Base-by-base conservation (phyloP, 2,888 invertebrate genomes). In the Pachliopta kotzebuea region DNA sequence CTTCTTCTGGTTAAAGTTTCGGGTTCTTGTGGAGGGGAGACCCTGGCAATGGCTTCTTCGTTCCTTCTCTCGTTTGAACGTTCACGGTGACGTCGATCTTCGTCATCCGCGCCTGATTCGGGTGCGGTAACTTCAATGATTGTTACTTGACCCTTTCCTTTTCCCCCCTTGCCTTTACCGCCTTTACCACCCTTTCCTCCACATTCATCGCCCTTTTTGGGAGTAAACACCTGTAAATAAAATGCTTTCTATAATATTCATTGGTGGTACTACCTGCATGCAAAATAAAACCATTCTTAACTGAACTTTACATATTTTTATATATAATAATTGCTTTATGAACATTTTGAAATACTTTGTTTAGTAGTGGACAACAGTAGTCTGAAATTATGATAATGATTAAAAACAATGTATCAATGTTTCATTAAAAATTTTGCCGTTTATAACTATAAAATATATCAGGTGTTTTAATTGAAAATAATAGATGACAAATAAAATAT, bases 131-230 rank as follows among this genome's bases (percentile, higher is more conserved):
- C 84, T 72, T 95, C 95, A 67, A 95, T 94, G 62, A 95, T 94
- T 61, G 95, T 94, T 60, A 95, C 95, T 71, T 95, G 95, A 3
- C 94, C 95, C 78, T 95, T 95, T 63, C 93, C 94, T 72, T 94
- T 95, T 2, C 95, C 95, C 2, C 95, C 95, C 71, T 95, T 95
- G 26, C 94, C 95, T 68, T 96, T 95, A 61, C 94, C 95, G 53
- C 94, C 94, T 14, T 95, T 95, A 73, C 95, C 95, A 0, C 95
- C 95, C 23, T 95, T 95, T 56, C 94, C 93, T 21, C 75, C 76
- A 49, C 73, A 70, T 73, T 94, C 95, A 11, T 94, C 94, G 67
- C 93, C 93, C 57, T 93, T 93, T 73, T 90, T 92, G n/a, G 93
- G 88, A 6, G 89, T 89, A 72, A 90, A 91, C 29, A 91, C 90